A percentile compares a stretch with the other conserved stretches of the same genome.
Evolutionary conservation across 2,113 vertebrate species (phyloP).

Genomic region (Mellivora capensis): DNA sequence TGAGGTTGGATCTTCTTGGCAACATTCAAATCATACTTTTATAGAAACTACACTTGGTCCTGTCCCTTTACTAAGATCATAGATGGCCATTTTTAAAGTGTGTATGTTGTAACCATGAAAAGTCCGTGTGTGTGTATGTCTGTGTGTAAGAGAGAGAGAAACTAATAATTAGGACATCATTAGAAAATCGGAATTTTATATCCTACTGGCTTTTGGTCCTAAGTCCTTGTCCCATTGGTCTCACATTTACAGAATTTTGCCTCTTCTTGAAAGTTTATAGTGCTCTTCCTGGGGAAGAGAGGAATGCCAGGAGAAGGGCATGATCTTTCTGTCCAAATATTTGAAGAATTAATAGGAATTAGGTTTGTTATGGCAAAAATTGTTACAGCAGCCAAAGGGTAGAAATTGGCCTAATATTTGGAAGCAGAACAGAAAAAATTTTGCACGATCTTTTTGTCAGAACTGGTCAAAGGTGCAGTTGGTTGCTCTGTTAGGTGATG

Average conservation of each 20-base stretch:
- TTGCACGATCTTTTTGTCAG: background rate
- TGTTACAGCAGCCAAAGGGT: background rate
- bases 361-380: background rate
- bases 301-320: background rate
- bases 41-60: background rate
- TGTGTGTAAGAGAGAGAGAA: background rate
- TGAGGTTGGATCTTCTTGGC: background rate
- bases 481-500: background rate
- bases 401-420: background rate
- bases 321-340: constrained; percentile 14
- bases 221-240: background rate
- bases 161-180: background rate
- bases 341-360: constrained; percentile 27
- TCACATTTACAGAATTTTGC: constrained; percentile 11
- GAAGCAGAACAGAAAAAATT: background rate
- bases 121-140: background rate
- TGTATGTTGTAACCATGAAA: background rate
- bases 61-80: background rate
- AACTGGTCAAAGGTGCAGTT: background rate
- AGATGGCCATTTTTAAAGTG: background rate
- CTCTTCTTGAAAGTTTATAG: background rate
- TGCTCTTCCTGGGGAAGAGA: background rate
- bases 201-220: background rate
- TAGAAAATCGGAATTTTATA: constrained; percentile 45
- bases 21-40: background rate